Evolutionary conservation across 2,888 invertebrate genomes (phyloP).

Genomic region (Glaucopsyche alexis): DNA sequence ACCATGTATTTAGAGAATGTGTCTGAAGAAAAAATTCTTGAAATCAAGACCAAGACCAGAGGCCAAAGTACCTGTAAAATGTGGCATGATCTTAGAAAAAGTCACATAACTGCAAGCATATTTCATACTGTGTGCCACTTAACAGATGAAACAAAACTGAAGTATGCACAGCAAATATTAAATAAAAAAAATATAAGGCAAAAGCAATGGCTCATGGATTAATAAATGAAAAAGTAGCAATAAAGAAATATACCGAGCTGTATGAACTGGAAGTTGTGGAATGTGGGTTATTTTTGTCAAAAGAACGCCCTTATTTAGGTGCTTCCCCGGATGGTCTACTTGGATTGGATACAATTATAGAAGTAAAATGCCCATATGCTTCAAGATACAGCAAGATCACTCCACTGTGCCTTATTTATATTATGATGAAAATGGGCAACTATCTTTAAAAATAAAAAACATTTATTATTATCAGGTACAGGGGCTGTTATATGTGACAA

Average conservation of each 20-base stretch:
- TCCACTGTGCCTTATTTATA: constrained; percentile 16
- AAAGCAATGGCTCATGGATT: background rate
- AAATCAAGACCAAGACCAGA: background rate
- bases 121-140: background rate
- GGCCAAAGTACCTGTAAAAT: constrained; percentile 1
- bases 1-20: background rate
- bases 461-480: constrained; percentile 33
- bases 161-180: background rate
- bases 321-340: constrained; percentile 25
- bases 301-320: constrained; percentile 19
- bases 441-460: constrained; percentile 18
- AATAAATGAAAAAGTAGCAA: background rate
- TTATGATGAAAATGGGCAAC: background rate
- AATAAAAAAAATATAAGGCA: background rate
- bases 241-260: background rate
- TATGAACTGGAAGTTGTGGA: background rate
- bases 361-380: constrained; percentile 28
- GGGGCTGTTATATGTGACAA: constrained; percentile 22
- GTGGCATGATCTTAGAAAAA: background rate
- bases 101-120: background rate
- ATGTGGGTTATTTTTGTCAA: background rate
- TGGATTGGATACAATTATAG: constrained; percentile 14
- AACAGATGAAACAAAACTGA: background rate
- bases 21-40: background rate
- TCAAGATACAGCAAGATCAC: constrained; percentile 9